phyloP scores from a whole-genome alignment of 2,797 vertebrate genomes.

The Australoheros facetus region DNA sequence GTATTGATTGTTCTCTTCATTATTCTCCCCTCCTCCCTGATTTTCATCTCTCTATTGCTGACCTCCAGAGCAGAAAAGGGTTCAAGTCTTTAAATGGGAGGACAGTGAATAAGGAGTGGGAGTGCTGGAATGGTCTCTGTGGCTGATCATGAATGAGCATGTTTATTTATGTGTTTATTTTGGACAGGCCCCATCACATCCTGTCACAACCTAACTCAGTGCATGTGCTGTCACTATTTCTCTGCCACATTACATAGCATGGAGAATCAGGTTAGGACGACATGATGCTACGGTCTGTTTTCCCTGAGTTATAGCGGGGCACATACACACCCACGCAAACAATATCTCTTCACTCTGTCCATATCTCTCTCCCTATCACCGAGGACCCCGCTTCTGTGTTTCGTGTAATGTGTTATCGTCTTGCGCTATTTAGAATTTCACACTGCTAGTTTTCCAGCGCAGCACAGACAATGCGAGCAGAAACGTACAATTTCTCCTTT shows the following conservation, averaged over 20 bases:
- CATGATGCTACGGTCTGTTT: slow-evolving; percentile 68
- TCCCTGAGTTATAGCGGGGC: slow-evolving; percentile 48
- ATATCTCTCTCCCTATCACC: slow-evolving; percentile 12
- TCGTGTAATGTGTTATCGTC: slow-evolving; percentile 50
- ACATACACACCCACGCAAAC: slow-evolving; percentile 15
- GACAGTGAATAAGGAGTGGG: slow-evolving; percentile 51
- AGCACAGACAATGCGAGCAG: slow-evolving; percentile 32
- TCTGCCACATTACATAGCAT: slow-evolving; percentile 49
- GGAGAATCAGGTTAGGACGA: slow-evolving; percentile 69
- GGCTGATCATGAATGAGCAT: slow-evolving; percentile 28
- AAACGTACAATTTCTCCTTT: slow-evolving; percentile 35
- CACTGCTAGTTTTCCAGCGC: slow-evolving; percentile 25
- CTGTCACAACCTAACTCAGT: slow-evolving; percentile 53
- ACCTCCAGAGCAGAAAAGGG: slow-evolving; percentile 49
- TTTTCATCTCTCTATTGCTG: slow-evolving; percentile 68
- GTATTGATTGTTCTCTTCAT: slow-evolving; percentile 73
- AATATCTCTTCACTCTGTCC: slow-evolving; percentile 23
- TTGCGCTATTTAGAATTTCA: slow-evolving; percentile 63
- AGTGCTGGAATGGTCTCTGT: slow-evolving; percentile 24
- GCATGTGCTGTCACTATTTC: slow-evolving; percentile 54
- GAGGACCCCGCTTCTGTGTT: slow-evolving; percentile 38
- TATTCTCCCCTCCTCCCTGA: slow-evolving; percentile 53
- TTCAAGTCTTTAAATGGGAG: slow-evolving; percentile 60
- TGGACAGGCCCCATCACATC: slow-evolving; percentile 57
- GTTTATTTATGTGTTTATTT: slow-evolving; percentile 28